Evolutionary conservation across 1,140 invertebrate genomes (phyloP), one percentile per base, ranked within the genome.

Genomic region (Dreissena rostriformis): DNA sequence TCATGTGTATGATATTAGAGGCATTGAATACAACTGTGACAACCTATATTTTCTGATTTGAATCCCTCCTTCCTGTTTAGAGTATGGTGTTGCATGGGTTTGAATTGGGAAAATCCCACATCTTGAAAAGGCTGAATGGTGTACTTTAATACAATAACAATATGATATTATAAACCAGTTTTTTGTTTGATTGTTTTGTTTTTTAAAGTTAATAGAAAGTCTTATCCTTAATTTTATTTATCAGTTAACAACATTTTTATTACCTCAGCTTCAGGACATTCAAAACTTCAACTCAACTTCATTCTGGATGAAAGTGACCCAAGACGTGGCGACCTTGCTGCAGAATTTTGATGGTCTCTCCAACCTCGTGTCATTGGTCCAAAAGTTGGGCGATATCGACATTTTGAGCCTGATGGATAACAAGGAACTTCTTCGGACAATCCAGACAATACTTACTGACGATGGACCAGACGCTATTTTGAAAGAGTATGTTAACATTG

Each of bases 381-480:
- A 39, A 26, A 68, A 39, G 22, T 53, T 83, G 0, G 51, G 55
- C 39, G 11, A 15, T 12, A 39, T 83, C 14, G 67, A 83, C 28
- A 57, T 83, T 2, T 2, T 26, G 12, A 77, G 14, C 17, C 53
- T 83, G 7, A 14, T 12, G 19, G 19, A 83, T 12, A 63, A 70
- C 71, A 39, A 39, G 22, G 66, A 76, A 49, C 19, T 77, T 10
- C 51, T 83, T 22, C 24, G 26, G 0, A 75, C 72, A 26, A 19
- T 87, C n/a, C 84, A 88, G 78, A 28, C 68, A 24, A 70, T 88
- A 55, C 61, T 88, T n/a, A 82, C 74, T 26, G 82, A 87, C 61
- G 85, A 86, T 55, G 86, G 88, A n/a, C 86, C 88, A n/a, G 88
- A 88, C 61, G 88, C 84, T 10, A n/a, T 88, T 8, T 71, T 84